Base-by-base conservation (phyloP, 2,888 invertebrate species). In the Stenodema calcarata region DNA sequence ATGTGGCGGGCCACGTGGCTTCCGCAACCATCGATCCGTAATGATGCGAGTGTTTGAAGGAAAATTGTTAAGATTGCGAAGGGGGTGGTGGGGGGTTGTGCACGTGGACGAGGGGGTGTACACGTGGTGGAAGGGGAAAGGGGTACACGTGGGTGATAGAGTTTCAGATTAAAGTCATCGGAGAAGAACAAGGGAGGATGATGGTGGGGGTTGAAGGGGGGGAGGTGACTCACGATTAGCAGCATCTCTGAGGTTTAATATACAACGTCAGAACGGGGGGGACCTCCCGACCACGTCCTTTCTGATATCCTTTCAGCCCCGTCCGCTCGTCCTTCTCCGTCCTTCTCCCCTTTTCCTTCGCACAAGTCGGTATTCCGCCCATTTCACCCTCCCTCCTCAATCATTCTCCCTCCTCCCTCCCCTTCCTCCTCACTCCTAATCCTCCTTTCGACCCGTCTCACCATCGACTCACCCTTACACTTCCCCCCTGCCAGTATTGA, bases 101-200 rank as follows among this genome's bases (percentile, higher is more conserved):
- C 44, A 47, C 50, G 79, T 42, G 50, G 79, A 18, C 35, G 35
- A 76, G 9, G 27, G 16, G 50, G 81, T 27, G 62, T 69, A 23
- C 70, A 70, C 70, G 70, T 27, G 62, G 81, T n/a, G n/a, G n/a
- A n/a, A n/a, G n/a, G n/a, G n/a, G n/a, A n/a, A n/a, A n/a, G n/a
- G n/a, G n/a, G n/a, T n/a, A n/a, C n/a, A n/a, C n/a, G n/a, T n/a
- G 81, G 18, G 50, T 28, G 18, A 82, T 82, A 70, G 83, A 84
- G 83, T 84, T 84, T 84, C 83, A 70, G 82, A 83, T 83, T 83
- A 83, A 83, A 83, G 83, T 70, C 83, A 47, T 44, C 47, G 44
- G 73, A 73, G 83, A 27, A 47, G 47, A 27, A 27, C 35, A 35
- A 35, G 35, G 35, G 35, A 2, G 35, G 35, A 7, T 35, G 35